Conservation (phyloP, 2,113 vertebrate species). For the Herpetotheres cachinnans region DNA sequence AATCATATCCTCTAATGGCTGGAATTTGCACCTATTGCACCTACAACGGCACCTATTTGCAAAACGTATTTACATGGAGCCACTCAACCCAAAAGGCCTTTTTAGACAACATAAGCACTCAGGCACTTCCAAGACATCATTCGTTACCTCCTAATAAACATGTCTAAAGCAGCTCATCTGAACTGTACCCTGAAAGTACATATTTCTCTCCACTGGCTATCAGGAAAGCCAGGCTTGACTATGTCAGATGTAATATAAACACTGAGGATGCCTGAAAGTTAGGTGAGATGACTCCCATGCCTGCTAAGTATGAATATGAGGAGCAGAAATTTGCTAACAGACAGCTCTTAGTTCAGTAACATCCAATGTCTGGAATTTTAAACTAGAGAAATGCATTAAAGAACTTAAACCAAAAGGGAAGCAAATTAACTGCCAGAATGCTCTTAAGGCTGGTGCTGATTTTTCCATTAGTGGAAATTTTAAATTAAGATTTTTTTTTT, state of each 20-base stretch:
- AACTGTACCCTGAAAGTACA: not conserved
- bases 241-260: not conserved
- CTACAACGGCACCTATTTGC: not conserved
- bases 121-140: not conserved
- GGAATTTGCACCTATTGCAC: not conserved
- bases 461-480: conserved; percentile 27
- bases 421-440: not conserved
- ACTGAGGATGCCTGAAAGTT: not conserved
- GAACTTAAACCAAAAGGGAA: conserved; percentile 23
- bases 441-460: not conserved
- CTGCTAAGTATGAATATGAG: not conserved
- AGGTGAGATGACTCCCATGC: not conserved
- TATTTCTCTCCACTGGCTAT: not conserved
- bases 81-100: not conserved
- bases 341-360: not conserved
- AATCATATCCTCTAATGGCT: not conserved
- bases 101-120: not conserved
- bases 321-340: not conserved
- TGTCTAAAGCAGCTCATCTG: not conserved
- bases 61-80: not conserved
- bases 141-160: not conserved
- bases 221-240: not conserved
- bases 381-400: not conserved
- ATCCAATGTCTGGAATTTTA: not conserved
- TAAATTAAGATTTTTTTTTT: not conserved